Evolutionary conservation across 1,140 invertebrate species (phyloP).

Genomic region (Sinonovacula constricta): DNA sequence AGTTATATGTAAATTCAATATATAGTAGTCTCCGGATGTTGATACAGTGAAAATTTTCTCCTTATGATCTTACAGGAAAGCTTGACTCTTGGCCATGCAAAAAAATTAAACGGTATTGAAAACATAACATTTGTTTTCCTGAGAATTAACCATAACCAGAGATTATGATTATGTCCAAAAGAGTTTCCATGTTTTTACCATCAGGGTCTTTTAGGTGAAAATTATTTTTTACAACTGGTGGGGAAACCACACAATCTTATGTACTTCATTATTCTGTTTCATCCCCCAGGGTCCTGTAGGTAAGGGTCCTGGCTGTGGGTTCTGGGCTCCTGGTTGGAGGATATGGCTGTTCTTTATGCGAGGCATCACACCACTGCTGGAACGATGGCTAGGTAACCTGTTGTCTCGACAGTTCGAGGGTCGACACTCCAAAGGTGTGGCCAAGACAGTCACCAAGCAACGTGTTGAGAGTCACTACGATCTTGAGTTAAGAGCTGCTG

Average conservation of each 20-base stretch:
- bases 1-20: too few relatives aligned
- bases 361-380: slow-evolving; percentile 97
- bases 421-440: slow-evolving; percentile 98
- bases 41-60: too few relatives aligned
- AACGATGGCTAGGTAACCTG: slow-evolving; percentile 98
- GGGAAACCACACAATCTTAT: neutral
- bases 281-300: slow-evolving; percentile 95
- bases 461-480: slow-evolving; percentile 99
- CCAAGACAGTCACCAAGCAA: slow-evolving; percentile 99
- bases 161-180: too few relatives aligned
- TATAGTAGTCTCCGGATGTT: too few relatives aligned
- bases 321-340: slow-evolving; percentile 99
- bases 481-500: slow-evolving; percentile 97
- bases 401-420: slow-evolving; percentile 99
- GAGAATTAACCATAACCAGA: too few relatives aligned
- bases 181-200: neutral
- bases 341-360: slow-evolving; percentile 99
- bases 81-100: too few relatives aligned
- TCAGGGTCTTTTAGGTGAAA: neutral
- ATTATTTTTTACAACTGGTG: neutral
- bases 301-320: slow-evolving; percentile 99
- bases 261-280: slow-evolving; percentile 50
- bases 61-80: too few relatives aligned
- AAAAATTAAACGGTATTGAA: too few relatives aligned
- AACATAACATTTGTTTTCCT: too few relatives aligned